These are phyloP conservation scores for Papilio helenus DNA, from an alignment of 1,140 invertebrate genomes.

Conservation along the genomic window DNA sequence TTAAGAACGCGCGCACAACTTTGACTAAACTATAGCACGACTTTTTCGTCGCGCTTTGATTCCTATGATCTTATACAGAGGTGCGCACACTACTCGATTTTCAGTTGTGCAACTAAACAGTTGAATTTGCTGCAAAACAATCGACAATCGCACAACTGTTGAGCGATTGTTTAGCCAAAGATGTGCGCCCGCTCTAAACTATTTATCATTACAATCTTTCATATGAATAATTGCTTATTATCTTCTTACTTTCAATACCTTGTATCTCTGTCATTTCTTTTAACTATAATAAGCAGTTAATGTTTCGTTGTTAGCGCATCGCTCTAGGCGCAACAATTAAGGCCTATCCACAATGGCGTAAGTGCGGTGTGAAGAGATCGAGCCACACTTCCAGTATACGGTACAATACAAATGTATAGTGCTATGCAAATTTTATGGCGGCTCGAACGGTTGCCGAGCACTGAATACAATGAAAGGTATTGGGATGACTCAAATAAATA, in stretches of 20 bases:
- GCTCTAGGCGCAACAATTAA: constrained; percentile 1
- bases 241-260: background rate
- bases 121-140: no score
- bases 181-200: background rate
- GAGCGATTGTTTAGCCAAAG: no score
- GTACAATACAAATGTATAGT: background rate
- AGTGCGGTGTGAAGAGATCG: background rate
- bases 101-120: no score
- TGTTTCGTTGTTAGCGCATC: constrained; percentile 1
- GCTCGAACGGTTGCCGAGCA: no score
- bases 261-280: constrained; percentile 6
- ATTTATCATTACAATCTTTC: background rate
- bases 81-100: no score
- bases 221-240: constrained; percentile 2
- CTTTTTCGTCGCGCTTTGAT: no score
- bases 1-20: background rate
- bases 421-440: no score
- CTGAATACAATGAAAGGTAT: no score
- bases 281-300: constrained; percentile 14
- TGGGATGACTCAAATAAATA: no score
- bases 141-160: no score
- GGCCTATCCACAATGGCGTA: background rate
- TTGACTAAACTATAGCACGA: no score
- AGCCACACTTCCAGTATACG: background rate
- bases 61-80: no score